A percentile compares a stretch with the other conserved stretches of the same genome.
Conservation (phyloP, 2,888 invertebrate species). For the Trachelus troglodyta region DNA sequence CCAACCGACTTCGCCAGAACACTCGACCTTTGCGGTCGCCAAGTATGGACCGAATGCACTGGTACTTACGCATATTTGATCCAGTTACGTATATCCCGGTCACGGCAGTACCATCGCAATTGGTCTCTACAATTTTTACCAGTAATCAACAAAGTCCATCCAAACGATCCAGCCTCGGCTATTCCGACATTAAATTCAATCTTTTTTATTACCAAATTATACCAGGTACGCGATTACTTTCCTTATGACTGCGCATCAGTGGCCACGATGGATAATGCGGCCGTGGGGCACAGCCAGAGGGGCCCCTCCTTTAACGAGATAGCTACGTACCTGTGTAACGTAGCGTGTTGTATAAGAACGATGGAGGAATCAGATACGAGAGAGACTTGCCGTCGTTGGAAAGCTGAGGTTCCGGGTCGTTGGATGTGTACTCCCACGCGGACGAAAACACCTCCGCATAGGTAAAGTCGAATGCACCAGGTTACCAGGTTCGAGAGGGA, state of each 20-base stretch:
- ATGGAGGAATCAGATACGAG: conserved; percentile 33
- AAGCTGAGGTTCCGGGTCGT: conserved; percentile 51
- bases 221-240: neutral
- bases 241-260: neutral
- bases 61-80: neutral
- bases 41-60: neutral
- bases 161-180: neutral
- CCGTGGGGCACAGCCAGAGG: neutral
- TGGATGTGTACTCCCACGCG: conserved; percentile 52
- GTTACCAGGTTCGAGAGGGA: conserved; percentile 44
- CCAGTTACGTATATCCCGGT: neutral
- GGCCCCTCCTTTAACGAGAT: neutral
- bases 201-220: neutral
- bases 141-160: neutral
- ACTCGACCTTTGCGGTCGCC: neutral
- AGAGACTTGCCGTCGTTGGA: conserved; percentile 41
- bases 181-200: neutral
- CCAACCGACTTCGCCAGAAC: neutral
- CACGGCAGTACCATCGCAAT: neutral
- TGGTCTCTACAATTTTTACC: neutral
- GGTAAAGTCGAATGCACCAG: conserved; percentile 32
- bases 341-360: neutral
- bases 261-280: neutral
- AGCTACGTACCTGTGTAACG: neutral
- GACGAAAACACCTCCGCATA: conserved; percentile 37